A percentile compares a stretch with the other conserved stretches of the same genome.
phyloP scores from a whole-genome alignment of 1,140 invertebrate species.

The Drosophila hydei region DNA sequence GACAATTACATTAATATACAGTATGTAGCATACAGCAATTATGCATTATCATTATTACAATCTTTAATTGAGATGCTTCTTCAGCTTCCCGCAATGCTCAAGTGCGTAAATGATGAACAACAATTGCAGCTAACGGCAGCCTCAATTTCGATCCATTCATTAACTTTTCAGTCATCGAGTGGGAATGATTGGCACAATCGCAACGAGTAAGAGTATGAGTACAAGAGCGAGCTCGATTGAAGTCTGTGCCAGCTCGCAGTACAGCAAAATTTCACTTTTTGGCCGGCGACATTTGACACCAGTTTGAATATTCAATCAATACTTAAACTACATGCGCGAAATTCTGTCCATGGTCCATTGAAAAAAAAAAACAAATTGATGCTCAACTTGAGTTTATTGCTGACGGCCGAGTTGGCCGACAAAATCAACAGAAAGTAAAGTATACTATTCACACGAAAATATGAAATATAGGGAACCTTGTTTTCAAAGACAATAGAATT shows the following conservation, averaged over 20 bases:
- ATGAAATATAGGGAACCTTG: slow-evolving; percentile 7
- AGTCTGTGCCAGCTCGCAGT: slow-evolving; percentile 37
- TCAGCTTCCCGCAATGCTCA: slow-evolving; percentile 37
- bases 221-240: slow-evolving; percentile 5
- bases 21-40: slow-evolving; percentile 21
- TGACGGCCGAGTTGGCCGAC: not conserved
- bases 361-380: slow-evolving; percentile 6
- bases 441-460: not conserved
- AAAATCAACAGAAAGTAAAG: slow-evolving; percentile 1
- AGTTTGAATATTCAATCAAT: slow-evolving; percentile 60
- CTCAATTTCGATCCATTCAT: slow-evolving; percentile 56
- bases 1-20: slow-evolving; percentile 4
- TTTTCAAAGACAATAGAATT: slow-evolving; percentile 1
- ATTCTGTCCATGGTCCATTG: not conserved
- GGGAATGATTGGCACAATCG: slow-evolving; percentile 76
- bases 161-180: slow-evolving; percentile 57
- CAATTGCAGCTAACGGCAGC: slow-evolving; percentile 55
- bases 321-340: slow-evolving; percentile 13
- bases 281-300: slow-evolving; percentile 69
- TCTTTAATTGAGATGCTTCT: slow-evolving; percentile 28
- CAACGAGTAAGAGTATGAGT: slow-evolving; percentile 2
- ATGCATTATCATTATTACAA: slow-evolving; percentile 51
- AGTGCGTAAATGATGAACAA: slow-evolving; percentile 50
- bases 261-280: slow-evolving; percentile 63
- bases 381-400: slow-evolving; percentile 25